Percentiles rank a stretch among this genome's conserved stretches.
These are phyloP conservation scores for Diploscapter pachys DNA, from an alignment of 1,140 invertebrate genomes.

Conservation along the genomic window DNA sequence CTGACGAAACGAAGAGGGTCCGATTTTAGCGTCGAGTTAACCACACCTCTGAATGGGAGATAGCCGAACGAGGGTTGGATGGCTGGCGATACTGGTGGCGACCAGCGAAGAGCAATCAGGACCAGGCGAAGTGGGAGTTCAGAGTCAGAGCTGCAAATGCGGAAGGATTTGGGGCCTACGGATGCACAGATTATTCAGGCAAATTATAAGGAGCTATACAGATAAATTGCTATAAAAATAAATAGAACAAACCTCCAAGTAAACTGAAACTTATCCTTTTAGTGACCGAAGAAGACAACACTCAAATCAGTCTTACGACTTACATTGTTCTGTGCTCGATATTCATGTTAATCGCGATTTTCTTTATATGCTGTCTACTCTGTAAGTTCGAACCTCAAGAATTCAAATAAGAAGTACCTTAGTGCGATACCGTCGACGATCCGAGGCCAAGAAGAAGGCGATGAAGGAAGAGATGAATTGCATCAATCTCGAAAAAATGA, in stretches of 20 bases:
- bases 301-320: neutral
- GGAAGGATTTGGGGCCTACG: conserved; percentile 56
- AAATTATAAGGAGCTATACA: conserved; percentile 1
- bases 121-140: conserved; percentile 43
- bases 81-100: conserved; percentile 40
- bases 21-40: conserved; percentile 40
- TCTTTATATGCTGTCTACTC: conserved; percentile 8
- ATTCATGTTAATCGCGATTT: conserved; percentile 4
- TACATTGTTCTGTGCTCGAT: neutral
- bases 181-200: conserved; percentile 25
- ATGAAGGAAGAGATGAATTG: conserved; percentile 13
- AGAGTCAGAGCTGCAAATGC: conserved; percentile 54
- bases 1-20: conserved; percentile 10
- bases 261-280: conserved; percentile 6
- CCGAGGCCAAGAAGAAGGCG: conserved; percentile 8
- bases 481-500: conserved; percentile 24
- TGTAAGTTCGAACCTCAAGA: neutral
- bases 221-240: conserved; percentile 9
- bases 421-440: neutral
- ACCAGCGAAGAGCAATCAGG: conserved; percentile 30
- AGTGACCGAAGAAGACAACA: conserved; percentile 1
- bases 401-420: conserved; percentile 11
- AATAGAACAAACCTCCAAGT: too few species aligned
- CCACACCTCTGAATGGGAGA: conserved; percentile 54
- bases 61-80: conserved; percentile 54